Evolutionary conservation across 2,113 vertebrate species (phyloP), one percentile per base, ranked within the genome.

Genomic region (Vulpes vulpes): DNA sequence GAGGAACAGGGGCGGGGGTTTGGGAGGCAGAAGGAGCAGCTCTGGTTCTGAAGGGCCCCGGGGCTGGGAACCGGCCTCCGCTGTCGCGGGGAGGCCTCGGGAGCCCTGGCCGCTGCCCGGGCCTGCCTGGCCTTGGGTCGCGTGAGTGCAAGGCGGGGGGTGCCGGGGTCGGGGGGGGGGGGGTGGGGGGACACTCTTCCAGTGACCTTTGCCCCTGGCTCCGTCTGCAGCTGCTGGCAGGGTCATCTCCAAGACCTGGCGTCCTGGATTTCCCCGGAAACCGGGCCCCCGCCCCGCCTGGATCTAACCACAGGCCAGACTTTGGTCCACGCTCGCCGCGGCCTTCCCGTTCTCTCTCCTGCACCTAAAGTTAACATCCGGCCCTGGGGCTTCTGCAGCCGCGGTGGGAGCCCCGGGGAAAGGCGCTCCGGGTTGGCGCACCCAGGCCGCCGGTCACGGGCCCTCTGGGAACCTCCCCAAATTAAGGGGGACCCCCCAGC

Each of bases 191-290:
- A 27, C 43, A 25, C 74, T 51, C 25, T 51, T 30, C 14, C 3
- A 8, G 9, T 84, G 84, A 89, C 35, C 27, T 87, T 85, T 80
- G 35, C 74, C 96, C n/a, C 1, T 9, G 62, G 79, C 9, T 85
- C 38, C n/a, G 2, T 35, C 8, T 2, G 14, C 6, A 49, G 19
- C 19, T 83, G 51, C 22, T 60, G 91, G 43, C 4, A 11, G 69
- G 57, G 43, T 86, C 30, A 7, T 92, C 97, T 60, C 78, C 49
- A 79, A 57, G 83, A 86, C 19, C 3, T 8, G 4, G 92, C 89
- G 90, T 22, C 15, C 55, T 64, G n/a, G 60, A 1, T 25, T 67
- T 11, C 20, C 87, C 11, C 10, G 57, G 64, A 92, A 80, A 2
- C 23, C 1, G 55, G 60, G 60, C 49, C 23, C 27, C 8, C 43